phyloP scores from a whole-genome alignment of 2,888 invertebrate genomes.

The Neocrepidodera transversa region DNA sequence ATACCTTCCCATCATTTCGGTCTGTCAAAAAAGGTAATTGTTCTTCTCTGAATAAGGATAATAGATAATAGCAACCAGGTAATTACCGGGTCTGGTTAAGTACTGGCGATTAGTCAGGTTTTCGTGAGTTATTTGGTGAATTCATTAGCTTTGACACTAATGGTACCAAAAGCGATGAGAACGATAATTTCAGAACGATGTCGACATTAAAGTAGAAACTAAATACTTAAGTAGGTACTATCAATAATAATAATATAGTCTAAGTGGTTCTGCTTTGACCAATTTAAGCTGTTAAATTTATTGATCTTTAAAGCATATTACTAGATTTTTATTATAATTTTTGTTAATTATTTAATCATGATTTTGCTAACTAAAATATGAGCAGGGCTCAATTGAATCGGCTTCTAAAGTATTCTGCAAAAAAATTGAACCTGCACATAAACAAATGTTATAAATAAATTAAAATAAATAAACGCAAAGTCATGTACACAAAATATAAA shows the following conservation, averaged over 20 bases:
- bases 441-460: too few relatives aligned
- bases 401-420: too few relatives aligned
- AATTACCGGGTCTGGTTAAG: conserved; percentile 24
- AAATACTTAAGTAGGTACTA: conserved; percentile 2
- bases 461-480: too few relatives aligned
- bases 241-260: not conserved
- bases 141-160: conserved; percentile 35
- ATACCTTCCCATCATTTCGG: conserved; percentile 10
- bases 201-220: conserved; percentile 6
- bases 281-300: too few relatives aligned
- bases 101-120: conserved; percentile 18
- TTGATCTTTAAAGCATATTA: too few relatives aligned
- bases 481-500: too few relatives aligned
- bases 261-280: not conserved
- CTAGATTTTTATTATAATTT: too few relatives aligned
- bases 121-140: conserved; percentile 28
- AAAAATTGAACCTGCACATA: too few relatives aligned
- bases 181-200: conserved; percentile 19
- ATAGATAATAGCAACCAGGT: conserved; percentile 30
- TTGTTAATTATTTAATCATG: too few relatives aligned
- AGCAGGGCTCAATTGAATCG: too few relatives aligned
- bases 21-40: conserved; percentile 21
- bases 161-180: conserved; percentile 26
- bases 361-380: too few relatives aligned
- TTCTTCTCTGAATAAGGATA: conserved; percentile 21